Base-by-base conservation (phyloP, 1,140 invertebrate genomes). In the Bicyclus anynana region DNA sequence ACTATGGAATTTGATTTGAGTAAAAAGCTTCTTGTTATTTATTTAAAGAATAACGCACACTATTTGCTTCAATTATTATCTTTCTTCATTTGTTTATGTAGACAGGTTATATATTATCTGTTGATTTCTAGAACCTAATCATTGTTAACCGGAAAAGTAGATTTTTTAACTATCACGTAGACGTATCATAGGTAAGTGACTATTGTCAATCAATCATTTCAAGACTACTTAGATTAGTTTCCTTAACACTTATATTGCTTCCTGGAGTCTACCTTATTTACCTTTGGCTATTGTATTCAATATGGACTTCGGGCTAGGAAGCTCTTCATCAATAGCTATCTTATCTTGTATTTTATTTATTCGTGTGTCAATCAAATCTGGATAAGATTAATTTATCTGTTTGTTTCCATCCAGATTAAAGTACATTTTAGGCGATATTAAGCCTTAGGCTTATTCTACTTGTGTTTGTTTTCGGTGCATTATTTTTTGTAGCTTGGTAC, bases 301-400 rank as follows among this genome's bases (percentile, higher is more conserved):
- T 12, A 33, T 33, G 3, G 29, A 33, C 10, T 33, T 33, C n/a
- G 10, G 3, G 29, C 10, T 33, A n/a, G 10, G 29, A 33, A 33
- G 10, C 29, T 33, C 29, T 33, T 3, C 10, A 33, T 12, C 29
- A 33, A 5, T 26, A 37, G 14, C 38, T 17, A 38, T 42, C 50
- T 52, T 51, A 38, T 40, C 21, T 37, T 37, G 33, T 20, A 3
- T 18, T 20, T 20, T n/a, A 18, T 20, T 44, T 44, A 21, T 44
- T 44, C 40, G n/a, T 3, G 17, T 17, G 40, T 44, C 40, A 44
- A 44, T 44, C 40, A 20, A 26, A 10, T 33, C 48, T 33, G 27
- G 56, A 58, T 58, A 52, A 52, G 56, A 52, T 47, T 46, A 47
- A 50, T 23, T 52, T 46, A 23, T 50, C 12, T 9, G 27, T 5